These are phyloP conservation scores for Troides helena DNA, from an alignment of 2,888 invertebrate species.

Conservation along the genomic window DNA sequence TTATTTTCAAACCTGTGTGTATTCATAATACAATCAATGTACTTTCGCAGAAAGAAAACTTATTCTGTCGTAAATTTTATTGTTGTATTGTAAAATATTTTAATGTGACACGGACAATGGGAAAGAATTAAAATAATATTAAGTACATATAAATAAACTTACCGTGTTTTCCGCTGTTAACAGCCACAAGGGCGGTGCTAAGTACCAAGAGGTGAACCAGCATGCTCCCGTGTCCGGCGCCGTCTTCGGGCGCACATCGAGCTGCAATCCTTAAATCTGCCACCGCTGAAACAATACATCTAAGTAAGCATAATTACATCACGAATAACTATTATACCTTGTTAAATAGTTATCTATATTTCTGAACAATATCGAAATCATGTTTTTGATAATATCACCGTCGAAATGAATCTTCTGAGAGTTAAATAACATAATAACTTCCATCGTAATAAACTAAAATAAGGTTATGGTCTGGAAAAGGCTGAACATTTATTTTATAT, in stretches of 20 bases:
- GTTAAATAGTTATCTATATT: too few species aligned
- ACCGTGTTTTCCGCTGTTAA: constrained; percentile 75
- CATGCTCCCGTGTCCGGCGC: constrained; percentile 68
- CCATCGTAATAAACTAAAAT: too few species aligned
- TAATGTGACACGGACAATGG: too few species aligned
- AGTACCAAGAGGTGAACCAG: constrained; percentile 75
- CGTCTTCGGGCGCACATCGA: constrained; percentile 69
- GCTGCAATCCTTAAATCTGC: constrained; percentile 51
- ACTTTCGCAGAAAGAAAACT: neutral
- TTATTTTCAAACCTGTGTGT: neutral
- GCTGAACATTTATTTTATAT: too few species aligned
- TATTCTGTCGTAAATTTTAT: neutral
- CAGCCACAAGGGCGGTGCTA: constrained; percentile 76
- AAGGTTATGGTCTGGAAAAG: too few species aligned
- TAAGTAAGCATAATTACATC: neutral
- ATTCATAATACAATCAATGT: neutral
- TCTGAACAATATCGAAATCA: too few species aligned
- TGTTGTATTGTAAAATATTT: neutral
- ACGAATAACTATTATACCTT: too few species aligned
- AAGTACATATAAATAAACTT: constrained; percentile 18
- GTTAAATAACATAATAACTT: too few species aligned
- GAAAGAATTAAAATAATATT: too few species aligned
- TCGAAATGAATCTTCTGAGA: too few species aligned
- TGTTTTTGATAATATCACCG: too few species aligned
- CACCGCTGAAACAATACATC: constrained; percentile 53